Percentiles rank a stretch among this genome's conserved stretches.
These are phyloP conservation scores for Dione juno DNA, from an alignment of 2,888 invertebrate genomes.

Conservation along the genomic window DNA sequence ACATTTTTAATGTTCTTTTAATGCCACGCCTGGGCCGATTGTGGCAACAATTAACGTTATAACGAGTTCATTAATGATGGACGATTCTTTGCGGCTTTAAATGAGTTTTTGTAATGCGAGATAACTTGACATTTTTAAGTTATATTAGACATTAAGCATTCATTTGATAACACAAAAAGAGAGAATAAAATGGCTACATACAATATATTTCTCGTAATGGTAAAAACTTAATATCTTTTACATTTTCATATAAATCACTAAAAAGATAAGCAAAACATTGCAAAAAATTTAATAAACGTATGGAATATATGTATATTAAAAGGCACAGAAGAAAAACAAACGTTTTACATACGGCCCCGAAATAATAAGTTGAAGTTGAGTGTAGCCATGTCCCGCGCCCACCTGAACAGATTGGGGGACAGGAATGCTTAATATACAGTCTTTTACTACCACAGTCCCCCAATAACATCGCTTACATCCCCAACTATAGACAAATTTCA, in stretches of 20 bases:
- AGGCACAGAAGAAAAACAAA: slow-evolving; percentile 73
- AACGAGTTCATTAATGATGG: slow-evolving; percentile 73
- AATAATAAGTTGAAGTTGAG: slow-evolving; percentile 80
- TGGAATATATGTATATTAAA: slow-evolving; percentile 65
- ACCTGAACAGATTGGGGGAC: slow-evolving; percentile 79
- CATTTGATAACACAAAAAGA: neutral
- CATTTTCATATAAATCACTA: slow-evolving; percentile 23
- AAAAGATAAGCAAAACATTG: slow-evolving; percentile 30
- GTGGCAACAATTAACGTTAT: slow-evolving; percentile 77
- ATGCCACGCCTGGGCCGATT: slow-evolving; percentile 73
- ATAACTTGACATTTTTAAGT: slow-evolving; percentile 46
- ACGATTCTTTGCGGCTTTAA: slow-evolving; percentile 54
- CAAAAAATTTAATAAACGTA: slow-evolving; percentile 74
- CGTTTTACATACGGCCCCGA: slow-evolving; percentile 70
- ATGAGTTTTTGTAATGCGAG: slow-evolving; percentile 50
- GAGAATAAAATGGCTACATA: neutral
- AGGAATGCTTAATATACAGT: slow-evolving; percentile 82
- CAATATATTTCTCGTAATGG: neutral
- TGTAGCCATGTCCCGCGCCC: slow-evolving; percentile 66
- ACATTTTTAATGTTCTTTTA: slow-evolving; percentile 79
- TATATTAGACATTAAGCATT: slow-evolving; percentile 25
- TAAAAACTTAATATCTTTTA: slow-evolving; percentile 3
- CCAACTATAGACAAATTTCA: slow-evolving; percentile 57
- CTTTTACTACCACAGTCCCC: slow-evolving; percentile 77
- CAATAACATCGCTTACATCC: slow-evolving; percentile 76